Percentiles rank a stretch among this genome's conserved stretches.
Evolutionary conservation across 2,888 invertebrate species (phyloP).

Genomic region (Opisthograptis luteolata): DNA sequence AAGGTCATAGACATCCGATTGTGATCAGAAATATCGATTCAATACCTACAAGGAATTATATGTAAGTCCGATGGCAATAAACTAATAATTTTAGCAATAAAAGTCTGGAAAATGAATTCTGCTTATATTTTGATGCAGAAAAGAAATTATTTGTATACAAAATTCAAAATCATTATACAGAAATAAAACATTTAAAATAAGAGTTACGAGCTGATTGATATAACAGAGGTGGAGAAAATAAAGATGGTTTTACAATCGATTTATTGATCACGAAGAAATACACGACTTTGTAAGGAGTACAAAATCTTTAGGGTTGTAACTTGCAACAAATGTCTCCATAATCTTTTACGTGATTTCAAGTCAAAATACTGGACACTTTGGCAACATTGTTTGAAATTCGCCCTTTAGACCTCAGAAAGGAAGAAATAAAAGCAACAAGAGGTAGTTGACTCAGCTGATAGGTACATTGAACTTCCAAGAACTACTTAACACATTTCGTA

Average conservation of each 20-base stretch:
- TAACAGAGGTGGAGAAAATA: constrained; percentile 44
- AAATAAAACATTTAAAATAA: constrained; percentile 55
- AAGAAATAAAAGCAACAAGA: constrained; percentile 42
- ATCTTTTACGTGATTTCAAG: constrained; percentile 51
- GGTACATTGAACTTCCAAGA: constrained; percentile 74
- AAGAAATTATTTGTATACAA: constrained; percentile 30
- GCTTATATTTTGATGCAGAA: constrained; percentile 32
- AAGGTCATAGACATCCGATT: constrained; percentile 37
- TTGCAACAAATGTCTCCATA: constrained; percentile 36
- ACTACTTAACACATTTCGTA: constrained; percentile 51
- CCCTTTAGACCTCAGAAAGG: constrained; percentile 48
- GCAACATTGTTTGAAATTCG: constrained; percentile 65
- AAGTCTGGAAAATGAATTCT: constrained; percentile 30
- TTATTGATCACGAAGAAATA: constrained; percentile 41
- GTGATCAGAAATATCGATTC: constrained; percentile 31
- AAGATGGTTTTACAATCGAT: constrained; percentile 39
- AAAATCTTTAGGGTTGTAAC: constrained; percentile 14
- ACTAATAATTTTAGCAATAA: constrained; percentile 38
- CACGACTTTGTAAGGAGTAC: constrained; percentile 21
- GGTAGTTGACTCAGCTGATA: constrained; percentile 73
- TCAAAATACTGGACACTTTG: constrained; percentile 57
- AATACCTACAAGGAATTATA: constrained; percentile 36
- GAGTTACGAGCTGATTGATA: constrained; percentile 57
- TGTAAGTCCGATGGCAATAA: constrained; percentile 36
- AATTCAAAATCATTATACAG: constrained; percentile 36